A percentile compares a stretch with the other conserved stretches of the same genome.
These are phyloP conservation scores for Drosophila neonasuta DNA, from an alignment of 2,888 invertebrate genomes.

Conservation along the genomic window DNA sequence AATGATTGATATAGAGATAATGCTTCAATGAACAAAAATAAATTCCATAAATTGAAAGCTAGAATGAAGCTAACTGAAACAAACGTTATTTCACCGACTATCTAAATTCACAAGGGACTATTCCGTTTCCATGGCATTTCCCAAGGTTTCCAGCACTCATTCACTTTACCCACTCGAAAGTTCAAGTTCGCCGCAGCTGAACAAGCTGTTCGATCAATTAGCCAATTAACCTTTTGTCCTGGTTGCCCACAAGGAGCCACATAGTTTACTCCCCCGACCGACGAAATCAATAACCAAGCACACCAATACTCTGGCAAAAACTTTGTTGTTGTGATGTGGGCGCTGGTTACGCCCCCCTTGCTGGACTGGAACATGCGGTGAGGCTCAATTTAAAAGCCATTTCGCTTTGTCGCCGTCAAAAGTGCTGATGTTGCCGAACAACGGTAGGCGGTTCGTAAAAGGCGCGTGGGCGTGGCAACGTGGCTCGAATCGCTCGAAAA, in stretches of 20 bases:
- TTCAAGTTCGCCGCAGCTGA: constrained; percentile 35
- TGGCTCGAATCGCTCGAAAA: constrained; percentile 37
- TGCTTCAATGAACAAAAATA: too few species aligned
- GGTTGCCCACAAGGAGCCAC: constrained; percentile 27
- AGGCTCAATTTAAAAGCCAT: constrained; percentile 61
- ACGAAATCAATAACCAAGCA: constrained; percentile 62
- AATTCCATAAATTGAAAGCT: too few species aligned
- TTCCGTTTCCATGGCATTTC: not conserved
- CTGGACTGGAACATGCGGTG: constrained; percentile 35
- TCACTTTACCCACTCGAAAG: constrained; percentile 2
- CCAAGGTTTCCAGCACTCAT: constrained; percentile 1
- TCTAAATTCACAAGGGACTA: too few species aligned
- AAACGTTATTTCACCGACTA: too few species aligned
- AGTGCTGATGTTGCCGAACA: constrained; percentile 43
- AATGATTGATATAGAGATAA: too few species aligned
- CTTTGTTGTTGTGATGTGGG: constrained; percentile 46
- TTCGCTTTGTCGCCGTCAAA: constrained; percentile 68
- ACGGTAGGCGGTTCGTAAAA: constrained; percentile 36
- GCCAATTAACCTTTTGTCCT: constrained; percentile 64
- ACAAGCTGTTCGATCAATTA: constrained; percentile 64
- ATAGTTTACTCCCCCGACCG: constrained; percentile 10
- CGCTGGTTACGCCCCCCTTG: constrained; percentile 52
- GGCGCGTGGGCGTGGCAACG: constrained; percentile 31
- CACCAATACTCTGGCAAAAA: constrained; percentile 3
- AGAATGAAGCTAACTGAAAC: too few species aligned